Evolutionary conservation across 2,797 vertebrate genomes (phyloP), one percentile per base, ranked within the genome.

Genomic region (Margarornis squamiger): DNA sequence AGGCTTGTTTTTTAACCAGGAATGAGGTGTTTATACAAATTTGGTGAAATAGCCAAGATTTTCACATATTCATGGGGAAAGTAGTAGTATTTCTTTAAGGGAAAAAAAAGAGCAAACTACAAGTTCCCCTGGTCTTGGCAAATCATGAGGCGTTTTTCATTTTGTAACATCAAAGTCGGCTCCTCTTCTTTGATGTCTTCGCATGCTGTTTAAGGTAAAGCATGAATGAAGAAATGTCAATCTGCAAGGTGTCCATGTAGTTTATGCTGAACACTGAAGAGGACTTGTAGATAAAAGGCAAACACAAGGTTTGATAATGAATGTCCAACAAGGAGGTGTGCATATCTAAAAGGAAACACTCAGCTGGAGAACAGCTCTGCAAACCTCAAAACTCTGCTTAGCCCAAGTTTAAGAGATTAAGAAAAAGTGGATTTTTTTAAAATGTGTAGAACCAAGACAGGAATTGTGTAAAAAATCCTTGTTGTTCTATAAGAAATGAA

Each of bases 171-270:
- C 98, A 99, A 99, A 99, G 99, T 97, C 97, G 92, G 97, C 97
- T 96, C 95, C 97, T 94, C 97, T 97, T 97, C 99, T 99, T 99
- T 99, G 99, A 99, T 99, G 99, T 99, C 98, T 98, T 98, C 97
- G 97, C 99, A 98, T 99, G 99, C 99, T 99, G 99, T 99, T 99
- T 99, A 99, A 99, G 99, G 99, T 99, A 99, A 99, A 99, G 99
- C 98, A 98, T 99, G 99, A 99, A 99, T 99, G 98, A 98, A 99
- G 99, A 98, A 99, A 99, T 99, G 99, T 99, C 99, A 99, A 99
- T 99, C 98, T 99, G 98, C 98, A 99, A 99, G 99, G 99, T 99
- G 99, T 99, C 99, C 99, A 97, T 99, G 99, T 99, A 99, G 99
- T 99, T 99, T 99, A 99, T 98, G 98, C 98, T 98, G 98, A 99